Conservation (phyloP, 2,797 vertebrate genomes). For the Rhynchotus rufescens region DNA sequence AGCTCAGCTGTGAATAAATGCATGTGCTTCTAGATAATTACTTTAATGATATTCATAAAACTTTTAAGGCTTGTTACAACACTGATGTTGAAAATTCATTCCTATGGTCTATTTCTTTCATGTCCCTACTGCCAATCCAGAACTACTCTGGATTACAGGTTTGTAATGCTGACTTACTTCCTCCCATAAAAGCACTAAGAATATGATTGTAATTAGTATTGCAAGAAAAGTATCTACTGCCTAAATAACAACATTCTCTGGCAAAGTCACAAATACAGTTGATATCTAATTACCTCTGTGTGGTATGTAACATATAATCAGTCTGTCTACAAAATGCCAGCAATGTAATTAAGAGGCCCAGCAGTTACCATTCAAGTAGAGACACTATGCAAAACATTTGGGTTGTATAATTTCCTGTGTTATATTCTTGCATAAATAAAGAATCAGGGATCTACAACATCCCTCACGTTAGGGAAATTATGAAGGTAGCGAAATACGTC, state of each 20-base stretch:
- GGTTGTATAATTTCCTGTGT: constrained; percentile 21
- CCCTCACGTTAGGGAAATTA: constrained; percentile 1
- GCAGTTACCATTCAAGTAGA: constrained; percentile 33
- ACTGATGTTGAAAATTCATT: neutral
- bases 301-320: constrained; percentile 52
- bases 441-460: neutral
- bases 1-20: neutral
- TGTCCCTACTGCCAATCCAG: neutral
- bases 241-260: neutral
- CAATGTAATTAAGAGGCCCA: constrained; percentile 69
- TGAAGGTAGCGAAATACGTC: neutral
- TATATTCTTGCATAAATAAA: constrained; percentile 18
- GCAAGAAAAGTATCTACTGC: neutral
- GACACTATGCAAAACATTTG: constrained; percentile 36
- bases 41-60: constrained; percentile 27
- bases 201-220: neutral
- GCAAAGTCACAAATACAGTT: constrained; percentile 7
- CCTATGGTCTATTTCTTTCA: neutral
- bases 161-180: neutral
- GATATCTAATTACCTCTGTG: constrained; percentile 62
- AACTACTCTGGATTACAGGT: neutral
- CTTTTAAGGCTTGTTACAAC: neutral
- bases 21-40: constrained; percentile 11
- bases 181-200: neutral
- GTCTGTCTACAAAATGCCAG: constrained; percentile 40